Conservation (phyloP, 2,797 vertebrate species). For the Trematomus bernacchii region DNA sequence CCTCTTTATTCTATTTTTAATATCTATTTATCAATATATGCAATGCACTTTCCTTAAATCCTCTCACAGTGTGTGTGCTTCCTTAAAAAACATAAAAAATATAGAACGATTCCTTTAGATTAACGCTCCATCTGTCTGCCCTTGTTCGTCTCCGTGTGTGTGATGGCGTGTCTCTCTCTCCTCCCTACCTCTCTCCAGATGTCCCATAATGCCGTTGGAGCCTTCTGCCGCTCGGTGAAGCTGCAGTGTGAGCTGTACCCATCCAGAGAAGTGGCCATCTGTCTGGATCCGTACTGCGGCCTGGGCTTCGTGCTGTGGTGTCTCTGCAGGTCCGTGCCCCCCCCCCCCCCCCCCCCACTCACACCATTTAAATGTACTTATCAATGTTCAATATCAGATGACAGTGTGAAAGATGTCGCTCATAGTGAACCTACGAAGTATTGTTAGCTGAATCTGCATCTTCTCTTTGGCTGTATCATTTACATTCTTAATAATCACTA, state of each 20-base stretch:
- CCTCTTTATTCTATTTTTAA: neutral
- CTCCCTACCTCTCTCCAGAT: slow-evolving; percentile 83
- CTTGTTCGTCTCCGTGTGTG: neutral
- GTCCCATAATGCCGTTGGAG: slow-evolving; percentile 97
- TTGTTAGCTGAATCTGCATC: neutral
- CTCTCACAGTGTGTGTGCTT: no score
- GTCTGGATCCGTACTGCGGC: slow-evolving; percentile 98
- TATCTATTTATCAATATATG: no score
- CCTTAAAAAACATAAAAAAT: no score
- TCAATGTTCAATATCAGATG: neutral
- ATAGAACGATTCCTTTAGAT: no score
- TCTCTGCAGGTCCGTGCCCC: slow-evolving; percentile 92
- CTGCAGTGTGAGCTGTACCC: slow-evolving; percentile 99
- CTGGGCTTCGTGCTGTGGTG: slow-evolving; percentile 99
- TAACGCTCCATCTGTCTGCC: no score
- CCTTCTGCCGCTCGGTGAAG: slow-evolving; percentile 99
- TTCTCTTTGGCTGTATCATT: no score
- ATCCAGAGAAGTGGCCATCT: slow-evolving; percentile 98
- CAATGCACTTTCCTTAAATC: no score
- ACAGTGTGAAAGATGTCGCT: neutral
- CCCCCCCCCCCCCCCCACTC: no score
- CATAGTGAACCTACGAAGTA: neutral
- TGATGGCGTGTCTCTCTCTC: slow-evolving; percentile 22
- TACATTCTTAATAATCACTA: neutral
- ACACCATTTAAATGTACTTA: neutral